Evolutionary conservation across 2,113 vertebrate species (phyloP), one percentile per base, ranked within the genome.

Genomic region (Heterocephalus glaber): DNA sequence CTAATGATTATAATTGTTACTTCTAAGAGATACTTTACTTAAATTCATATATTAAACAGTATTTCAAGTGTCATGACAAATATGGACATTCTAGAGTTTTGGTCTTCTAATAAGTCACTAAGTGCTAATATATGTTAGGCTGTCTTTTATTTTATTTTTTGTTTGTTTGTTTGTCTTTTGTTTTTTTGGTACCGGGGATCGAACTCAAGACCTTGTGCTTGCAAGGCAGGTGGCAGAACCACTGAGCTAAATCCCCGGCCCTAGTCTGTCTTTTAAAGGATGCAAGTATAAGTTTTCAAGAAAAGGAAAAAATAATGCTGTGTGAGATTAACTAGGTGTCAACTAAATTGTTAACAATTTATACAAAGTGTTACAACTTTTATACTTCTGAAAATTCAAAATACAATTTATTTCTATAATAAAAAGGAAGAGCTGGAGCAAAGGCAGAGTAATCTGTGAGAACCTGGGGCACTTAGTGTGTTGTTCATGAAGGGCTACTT

Each of bases 341-440:
- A 84, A 22, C 11, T 66, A 7, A 84, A 11, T 60, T 89, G 5
- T 89, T 96, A 61, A 65, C 7, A 85, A 30, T 35, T 88, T 89
- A 65, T 80, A 89, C 47, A 49, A 49, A 49, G 14, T 81, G 22
- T 87, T 95, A 35, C 6, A 61, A 74, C 28, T 56, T 82, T 94
- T 94, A 89, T 81, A 92, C n/a, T 96, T 88, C 44, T 83, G 52
- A 95, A 92, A 85, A 38, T 86, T 80, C 92, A 92, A 93, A 88
- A 92, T 96, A 97, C 92, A 97, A 38, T 54, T 58, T 56, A 56
- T 56, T 96, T 94, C 3, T 10, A 19, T 76, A 91, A 86, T 82
- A 49, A 49, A 49, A 49, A 58, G 49, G 3, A 24, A 44, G 19
- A 7, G 24, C 24, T 4, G 2, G 3, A 66, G 33, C 14, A 56